Conservation (phyloP, 2,888 invertebrate species). For the Glaucopsyche alexis region DNA sequence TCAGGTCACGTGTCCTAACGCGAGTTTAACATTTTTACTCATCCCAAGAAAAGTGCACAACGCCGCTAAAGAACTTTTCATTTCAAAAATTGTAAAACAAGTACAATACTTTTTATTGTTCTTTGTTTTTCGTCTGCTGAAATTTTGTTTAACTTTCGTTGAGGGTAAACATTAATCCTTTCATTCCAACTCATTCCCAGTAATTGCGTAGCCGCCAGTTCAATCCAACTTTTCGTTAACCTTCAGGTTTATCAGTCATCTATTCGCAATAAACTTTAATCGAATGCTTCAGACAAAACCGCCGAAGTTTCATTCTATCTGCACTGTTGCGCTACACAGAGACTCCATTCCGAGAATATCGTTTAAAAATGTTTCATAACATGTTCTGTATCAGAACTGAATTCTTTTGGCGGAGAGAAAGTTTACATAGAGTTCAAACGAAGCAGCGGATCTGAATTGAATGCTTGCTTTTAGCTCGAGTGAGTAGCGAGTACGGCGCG, state of each 20-base stretch:
- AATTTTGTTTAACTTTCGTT: not conserved
- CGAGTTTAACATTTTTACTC: too few relatives aligned
- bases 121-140: not conserved
- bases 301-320: not conserved
- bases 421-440: constrained; percentile 17
- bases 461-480: constrained; percentile 13
- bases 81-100: not conserved
- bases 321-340: not conserved
- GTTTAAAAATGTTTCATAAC: constrained; percentile 9
- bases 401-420: constrained; percentile 3
- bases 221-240: not conserved
- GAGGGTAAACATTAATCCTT: constrained; percentile 15
- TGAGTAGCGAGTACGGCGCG: not conserved
- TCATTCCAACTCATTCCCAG: not conserved
- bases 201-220: not conserved
- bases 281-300: not conserved
- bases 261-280: constrained; percentile 1
- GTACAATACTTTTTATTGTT: not conserved
- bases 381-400: not conserved
- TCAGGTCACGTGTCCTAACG: too few relatives aligned
- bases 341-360: constrained; percentile 2
- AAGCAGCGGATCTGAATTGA: constrained; percentile 3
- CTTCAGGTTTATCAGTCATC: constrained; percentile 1
- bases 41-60: too few relatives aligned
- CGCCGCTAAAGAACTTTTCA: too few relatives aligned